phyloP scores from a whole-genome alignment of 2,113 vertebrate species.

The Rhabdornis inornatus region DNA sequence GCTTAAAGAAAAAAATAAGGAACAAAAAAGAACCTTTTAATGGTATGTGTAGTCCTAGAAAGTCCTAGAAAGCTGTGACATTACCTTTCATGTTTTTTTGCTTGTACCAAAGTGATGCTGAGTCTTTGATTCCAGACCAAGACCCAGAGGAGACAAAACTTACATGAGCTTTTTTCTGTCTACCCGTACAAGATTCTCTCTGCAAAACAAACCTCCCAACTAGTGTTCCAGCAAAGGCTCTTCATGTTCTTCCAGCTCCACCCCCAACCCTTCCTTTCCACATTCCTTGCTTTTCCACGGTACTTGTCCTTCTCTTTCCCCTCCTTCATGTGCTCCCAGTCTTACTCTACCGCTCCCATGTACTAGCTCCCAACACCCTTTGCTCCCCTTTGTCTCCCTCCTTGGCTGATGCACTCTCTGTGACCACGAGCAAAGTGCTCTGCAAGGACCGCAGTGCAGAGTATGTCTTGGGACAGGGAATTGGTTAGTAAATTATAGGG shows the following conservation, averaged over 20 bases:
- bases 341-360: background rate
- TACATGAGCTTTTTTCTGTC: background rate
- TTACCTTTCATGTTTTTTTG: background rate
- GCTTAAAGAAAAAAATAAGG: background rate
- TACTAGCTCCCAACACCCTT: background rate
- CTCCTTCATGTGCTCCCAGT: background rate
- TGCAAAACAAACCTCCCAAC: background rate
- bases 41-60: background rate
- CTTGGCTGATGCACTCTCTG: background rate
- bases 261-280: background rate
- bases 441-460: background rate
- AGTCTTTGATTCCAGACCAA: background rate
- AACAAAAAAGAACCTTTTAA: accelerated
- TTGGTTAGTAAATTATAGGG: background rate
- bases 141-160: background rate
- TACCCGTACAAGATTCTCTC: background rate
- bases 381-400: background rate
- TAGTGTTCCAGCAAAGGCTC: background rate
- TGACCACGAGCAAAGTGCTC: background rate
- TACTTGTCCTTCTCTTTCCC: background rate
- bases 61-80: background rate
- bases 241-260: background rate
- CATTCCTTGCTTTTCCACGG: background rate
- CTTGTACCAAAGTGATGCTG: background rate
- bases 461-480: background rate